Percentiles rank a stretch among this genome's conserved stretches.
phyloP scores from a whole-genome alignment of 1,140 invertebrate genomes.

The Zaprionus davidi region DNA sequence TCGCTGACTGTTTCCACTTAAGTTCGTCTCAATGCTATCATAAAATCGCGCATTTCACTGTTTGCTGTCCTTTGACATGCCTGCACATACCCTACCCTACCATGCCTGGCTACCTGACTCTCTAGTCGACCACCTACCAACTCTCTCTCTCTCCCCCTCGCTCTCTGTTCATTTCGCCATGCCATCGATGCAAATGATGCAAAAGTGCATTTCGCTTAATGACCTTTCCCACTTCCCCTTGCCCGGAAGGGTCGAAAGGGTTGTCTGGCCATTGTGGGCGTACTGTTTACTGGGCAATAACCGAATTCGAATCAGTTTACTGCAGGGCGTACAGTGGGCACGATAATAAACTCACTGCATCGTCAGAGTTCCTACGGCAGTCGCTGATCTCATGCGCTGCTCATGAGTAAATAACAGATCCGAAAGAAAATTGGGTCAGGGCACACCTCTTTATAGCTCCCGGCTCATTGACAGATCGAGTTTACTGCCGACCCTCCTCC shows the following conservation, averaged over 20 bases:
- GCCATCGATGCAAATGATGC: conserved; percentile 38
- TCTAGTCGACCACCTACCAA: conserved; percentile 10
- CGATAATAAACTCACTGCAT: conserved; percentile 56
- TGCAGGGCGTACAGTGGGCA: conserved; percentile 18
- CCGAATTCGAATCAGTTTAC: conserved; percentile 27
- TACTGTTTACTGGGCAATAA: conserved; percentile 24
- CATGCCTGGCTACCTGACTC: conserved; percentile 4
- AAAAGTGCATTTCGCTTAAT: conserved; percentile 44
- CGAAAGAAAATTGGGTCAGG: conserved; percentile 66
- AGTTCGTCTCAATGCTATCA: conserved; percentile 47
- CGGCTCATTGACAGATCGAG: conserved; percentile 57
- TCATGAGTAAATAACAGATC: conserved; percentile 56
- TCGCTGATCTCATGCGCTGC: conserved; percentile 66
- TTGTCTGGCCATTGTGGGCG: conserved; percentile 31
- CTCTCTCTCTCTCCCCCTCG: neutral
- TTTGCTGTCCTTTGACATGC: conserved; percentile 68
- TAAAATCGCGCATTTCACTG: conserved; percentile 72
- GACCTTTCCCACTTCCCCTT: conserved; percentile 29
- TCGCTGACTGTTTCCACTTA: conserved; percentile 67
- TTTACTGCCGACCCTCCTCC: conserved; percentile 17
- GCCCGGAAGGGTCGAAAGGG: conserved; percentile 32
- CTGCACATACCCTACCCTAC: neutral
- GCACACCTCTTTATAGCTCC: conserved; percentile 72
- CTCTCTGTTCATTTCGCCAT: conserved; percentile 15
- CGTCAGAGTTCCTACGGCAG: conserved; percentile 40